phyloP scores from a whole-genome alignment of 2,888 invertebrate species.

The Polymixis lichenea region DNA sequence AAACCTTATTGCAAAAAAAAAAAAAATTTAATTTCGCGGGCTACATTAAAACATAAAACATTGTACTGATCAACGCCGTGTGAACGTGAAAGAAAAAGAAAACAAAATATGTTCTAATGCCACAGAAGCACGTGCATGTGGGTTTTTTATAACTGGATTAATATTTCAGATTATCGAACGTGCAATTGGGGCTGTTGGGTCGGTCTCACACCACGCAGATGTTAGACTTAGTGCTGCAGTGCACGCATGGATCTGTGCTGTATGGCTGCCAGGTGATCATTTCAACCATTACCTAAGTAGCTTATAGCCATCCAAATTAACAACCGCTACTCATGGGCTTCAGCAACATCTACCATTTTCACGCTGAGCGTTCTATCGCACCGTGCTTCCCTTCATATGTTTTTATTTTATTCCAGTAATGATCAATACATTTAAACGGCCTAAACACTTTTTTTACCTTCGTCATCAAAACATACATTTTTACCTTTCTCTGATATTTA shows the following conservation, averaged over 20 bases:
- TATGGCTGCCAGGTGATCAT: slow-evolving; percentile 75
- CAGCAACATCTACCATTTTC: neutral
- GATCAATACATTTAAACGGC: no score
- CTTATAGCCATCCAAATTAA: neutral
- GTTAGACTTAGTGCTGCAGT: slow-evolving; percentile 76
- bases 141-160: neutral
- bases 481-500: neutral
- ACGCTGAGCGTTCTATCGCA: no score
- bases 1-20: no score
- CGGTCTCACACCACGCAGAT: slow-evolving; percentile 54
- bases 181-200: slow-evolving; percentile 26
- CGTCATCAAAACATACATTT: no score
- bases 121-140: neutral
- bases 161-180: slow-evolving; percentile 57
- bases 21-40: no score
- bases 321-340: neutral
- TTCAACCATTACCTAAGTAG: neutral
- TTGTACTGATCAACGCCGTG: neutral
- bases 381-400: no score
- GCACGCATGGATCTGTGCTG: slow-evolving; percentile 66
- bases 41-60: neutral
- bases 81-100: neutral
- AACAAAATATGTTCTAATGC: neutral
- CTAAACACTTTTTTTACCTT: no score
- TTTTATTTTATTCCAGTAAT: no score